Conservation (phyloP, 2,888 invertebrate genomes). For the Steinernema hermaphroditum region DNA sequence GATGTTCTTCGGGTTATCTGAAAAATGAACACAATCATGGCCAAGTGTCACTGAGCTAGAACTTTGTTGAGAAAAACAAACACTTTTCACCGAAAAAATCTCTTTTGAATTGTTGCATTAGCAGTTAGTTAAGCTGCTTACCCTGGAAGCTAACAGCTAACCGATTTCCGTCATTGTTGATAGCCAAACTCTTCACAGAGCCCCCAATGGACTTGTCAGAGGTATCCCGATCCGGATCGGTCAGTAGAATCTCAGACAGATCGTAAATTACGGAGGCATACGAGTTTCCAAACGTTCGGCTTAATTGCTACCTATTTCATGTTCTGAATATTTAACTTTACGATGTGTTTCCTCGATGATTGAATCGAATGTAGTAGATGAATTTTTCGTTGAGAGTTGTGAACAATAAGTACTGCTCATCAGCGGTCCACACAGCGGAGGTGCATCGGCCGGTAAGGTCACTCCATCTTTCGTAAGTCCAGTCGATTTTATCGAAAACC, state of each 20-base stretch:
- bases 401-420: not conserved
- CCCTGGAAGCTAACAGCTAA: not conserved
- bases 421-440: not conserved
- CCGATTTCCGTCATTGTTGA: not conserved
- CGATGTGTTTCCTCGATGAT: not conserved
- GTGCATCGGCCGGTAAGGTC: not conserved
- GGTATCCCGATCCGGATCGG: not conserved
- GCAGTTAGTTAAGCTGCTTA: too few species aligned
- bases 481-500: not conserved
- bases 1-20: constrained; percentile 12
- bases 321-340: not conserved
- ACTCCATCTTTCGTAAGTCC: constrained; percentile 4
- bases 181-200: not conserved
- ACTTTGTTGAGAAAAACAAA: too few species aligned
- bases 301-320: not conserved
- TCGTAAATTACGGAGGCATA: not conserved
- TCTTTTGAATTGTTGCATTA: too few species aligned
- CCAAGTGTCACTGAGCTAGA: too few species aligned
- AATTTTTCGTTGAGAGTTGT: not conserved
- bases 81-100: too few species aligned
- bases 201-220: not conserved
- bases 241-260: not conserved
- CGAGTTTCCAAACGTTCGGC: not conserved
- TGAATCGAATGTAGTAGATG: constrained; percentile 1
- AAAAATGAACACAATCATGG: not conserved